These are phyloP conservation scores for Dendrocincla tyrannina DNA, from an alignment of 2,797 vertebrate genomes.

Conservation along the genomic window DNA sequence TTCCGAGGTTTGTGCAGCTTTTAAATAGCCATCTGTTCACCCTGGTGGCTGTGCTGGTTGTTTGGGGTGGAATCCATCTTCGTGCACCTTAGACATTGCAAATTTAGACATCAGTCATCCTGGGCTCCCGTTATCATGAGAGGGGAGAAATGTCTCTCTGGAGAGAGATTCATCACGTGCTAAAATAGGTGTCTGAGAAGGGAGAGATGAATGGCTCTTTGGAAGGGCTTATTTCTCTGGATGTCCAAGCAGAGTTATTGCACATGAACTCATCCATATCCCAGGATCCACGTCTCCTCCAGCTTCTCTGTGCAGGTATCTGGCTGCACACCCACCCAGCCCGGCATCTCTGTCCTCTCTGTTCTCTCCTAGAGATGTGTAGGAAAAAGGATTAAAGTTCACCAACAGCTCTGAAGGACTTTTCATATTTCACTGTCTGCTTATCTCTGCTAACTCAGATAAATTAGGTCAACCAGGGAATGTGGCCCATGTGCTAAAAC, in stretches of 20 bases:
- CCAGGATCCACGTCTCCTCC: background rate
- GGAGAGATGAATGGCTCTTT: background rate
- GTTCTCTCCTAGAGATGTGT: background rate
- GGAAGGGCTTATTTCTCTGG: background rate
- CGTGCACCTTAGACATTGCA: background rate
- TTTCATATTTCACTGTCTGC: constrained; percentile 26
- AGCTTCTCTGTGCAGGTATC: background rate
- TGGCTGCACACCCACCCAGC: background rate
- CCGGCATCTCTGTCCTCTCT: background rate
- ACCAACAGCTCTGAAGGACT: background rate
- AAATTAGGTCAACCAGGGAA: constrained; percentile 20
- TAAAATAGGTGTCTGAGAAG: background rate
- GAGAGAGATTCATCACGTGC: background rate
- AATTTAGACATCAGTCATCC: background rate
- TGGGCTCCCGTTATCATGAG: background rate
- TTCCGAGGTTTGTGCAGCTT: background rate
- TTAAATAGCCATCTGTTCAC: background rate
- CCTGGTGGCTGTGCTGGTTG: background rate
- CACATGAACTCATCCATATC: background rate
- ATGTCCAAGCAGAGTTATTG: background rate
- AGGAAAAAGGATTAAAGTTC: background rate
- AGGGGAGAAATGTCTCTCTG: background rate
- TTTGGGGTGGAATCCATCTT: background rate
- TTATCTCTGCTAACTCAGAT: constrained; percentile 40
- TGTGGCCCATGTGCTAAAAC: constrained; percentile 58